These are phyloP conservation scores for Chascanopsetta lugubris DNA, from an alignment of 2,113 vertebrate genomes.

Conservation along the genomic window DNA sequence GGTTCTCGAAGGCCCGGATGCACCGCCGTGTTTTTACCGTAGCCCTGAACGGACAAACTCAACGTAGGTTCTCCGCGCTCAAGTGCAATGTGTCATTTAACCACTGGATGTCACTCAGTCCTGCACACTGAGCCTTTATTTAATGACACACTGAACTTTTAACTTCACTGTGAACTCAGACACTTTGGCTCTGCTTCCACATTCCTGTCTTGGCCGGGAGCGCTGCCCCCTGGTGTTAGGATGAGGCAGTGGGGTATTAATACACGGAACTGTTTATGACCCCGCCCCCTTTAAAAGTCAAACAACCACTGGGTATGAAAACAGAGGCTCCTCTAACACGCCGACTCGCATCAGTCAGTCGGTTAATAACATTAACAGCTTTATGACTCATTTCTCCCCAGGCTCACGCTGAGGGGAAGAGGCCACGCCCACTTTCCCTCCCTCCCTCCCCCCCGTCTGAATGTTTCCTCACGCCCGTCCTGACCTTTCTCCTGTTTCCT, in stretches of 20 bases:
- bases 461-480: constrained; percentile 25
- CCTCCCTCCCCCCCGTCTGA: constrained; percentile 3
- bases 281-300: constrained; percentile 38
- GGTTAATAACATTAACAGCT: constrained; percentile 1
- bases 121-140: no score
- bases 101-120: no score
- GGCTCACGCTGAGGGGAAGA: constrained; percentile 14
- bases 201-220: not conserved
- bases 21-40: constrained; percentile 17
- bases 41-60: not conserved
- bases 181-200: constrained; percentile 16
- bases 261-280: constrained; percentile 9
- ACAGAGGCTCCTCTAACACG: constrained; percentile 8
- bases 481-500: constrained; percentile 39
- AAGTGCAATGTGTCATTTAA: no score
- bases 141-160: not conserved
- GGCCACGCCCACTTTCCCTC: constrained; percentile 27
- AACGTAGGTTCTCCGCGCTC: no score
- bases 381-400: constrained; percentile 64
- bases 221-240: constrained; percentile 9
- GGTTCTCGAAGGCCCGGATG: no score
- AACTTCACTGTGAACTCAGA: constrained; percentile 13
- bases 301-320: constrained; percentile 25
- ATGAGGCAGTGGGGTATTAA: constrained; percentile 25
- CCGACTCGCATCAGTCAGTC: constrained; percentile 17